These are phyloP conservation scores for Polymixis lichenea DNA, from an alignment of 2,888 invertebrate species.

Conservation along the genomic window DNA sequence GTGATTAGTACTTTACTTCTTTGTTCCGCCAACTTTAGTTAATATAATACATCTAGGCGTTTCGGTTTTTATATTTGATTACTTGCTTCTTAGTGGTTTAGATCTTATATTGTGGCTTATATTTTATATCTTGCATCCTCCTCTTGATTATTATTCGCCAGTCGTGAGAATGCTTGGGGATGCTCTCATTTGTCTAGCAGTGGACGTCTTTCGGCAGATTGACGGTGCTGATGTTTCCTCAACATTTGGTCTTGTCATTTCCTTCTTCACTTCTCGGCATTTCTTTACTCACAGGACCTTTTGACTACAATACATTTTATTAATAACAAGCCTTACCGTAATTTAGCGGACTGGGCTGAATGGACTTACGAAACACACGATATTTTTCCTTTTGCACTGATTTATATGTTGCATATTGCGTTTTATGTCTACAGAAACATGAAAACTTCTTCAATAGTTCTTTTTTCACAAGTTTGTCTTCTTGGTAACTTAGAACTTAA, in stretches of 20 bases:
- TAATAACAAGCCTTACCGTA: slow-evolving; percentile 81
- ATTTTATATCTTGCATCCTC: neutral
- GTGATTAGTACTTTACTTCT: neutral
- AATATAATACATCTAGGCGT: neutral
- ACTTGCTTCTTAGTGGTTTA: neutral
- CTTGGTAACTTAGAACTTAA: slow-evolving; percentile 1
- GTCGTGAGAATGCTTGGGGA: neutral
- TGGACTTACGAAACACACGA: slow-evolving; percentile 82
- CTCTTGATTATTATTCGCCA: slow-evolving; percentile 14
- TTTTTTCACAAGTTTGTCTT: slow-evolving; percentile 9
- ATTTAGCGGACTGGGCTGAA: slow-evolving; percentile 86
- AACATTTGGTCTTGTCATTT: neutral
- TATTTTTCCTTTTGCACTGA: slow-evolving; percentile 59
- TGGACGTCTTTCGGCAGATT: neutral
- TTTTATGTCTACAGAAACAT: slow-evolving; percentile 42
- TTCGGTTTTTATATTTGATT: neutral
- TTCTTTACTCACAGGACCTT: slow-evolving; percentile 79
- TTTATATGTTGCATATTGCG: slow-evolving; percentile 47
- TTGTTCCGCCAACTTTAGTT: neutral
- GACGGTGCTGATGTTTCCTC: neutral
- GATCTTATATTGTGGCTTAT: neutral
- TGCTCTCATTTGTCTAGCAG: neutral
- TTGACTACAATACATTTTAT: slow-evolving; percentile 73
- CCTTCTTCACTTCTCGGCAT: slow-evolving; percentile 21
- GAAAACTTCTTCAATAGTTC: slow-evolving; percentile 41